Conservation (phyloP, 1,140 invertebrate species). For the Drosophila malerkotliana region DNA sequence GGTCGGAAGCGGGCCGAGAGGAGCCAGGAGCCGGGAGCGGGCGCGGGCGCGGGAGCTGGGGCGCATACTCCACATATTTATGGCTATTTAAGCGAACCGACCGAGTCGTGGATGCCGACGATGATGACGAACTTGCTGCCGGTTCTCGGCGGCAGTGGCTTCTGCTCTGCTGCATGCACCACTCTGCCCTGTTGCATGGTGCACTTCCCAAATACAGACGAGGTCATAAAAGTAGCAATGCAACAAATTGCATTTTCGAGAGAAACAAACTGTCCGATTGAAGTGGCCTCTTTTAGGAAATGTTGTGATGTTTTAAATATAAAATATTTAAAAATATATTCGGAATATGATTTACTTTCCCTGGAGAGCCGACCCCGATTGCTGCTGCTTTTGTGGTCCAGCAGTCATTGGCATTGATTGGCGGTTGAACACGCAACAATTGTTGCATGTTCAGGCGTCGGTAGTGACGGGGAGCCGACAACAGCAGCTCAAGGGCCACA, state of each 20-base stretch:
- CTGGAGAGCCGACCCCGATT: background rate
- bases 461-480: constrained; percentile 43
- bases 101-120: constrained; percentile 59
- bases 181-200: constrained; percentile 7
- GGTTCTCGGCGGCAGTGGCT: constrained; percentile 22
- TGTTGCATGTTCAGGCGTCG: constrained; percentile 71
- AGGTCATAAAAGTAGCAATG: background rate
- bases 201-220: constrained; percentile 4
- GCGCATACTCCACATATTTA: constrained; percentile 81
- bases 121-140: constrained; percentile 54
- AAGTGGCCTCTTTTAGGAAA: background rate
- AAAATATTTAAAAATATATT: no score
- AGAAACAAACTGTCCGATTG: background rate
- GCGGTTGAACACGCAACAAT: constrained; percentile 77
- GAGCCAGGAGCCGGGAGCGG: background rate
- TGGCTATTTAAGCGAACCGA: constrained; percentile 74
- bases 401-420: constrained; percentile 77
- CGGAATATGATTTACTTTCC: background rate
- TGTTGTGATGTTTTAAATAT: no score
- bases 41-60: constrained; percentile 30
- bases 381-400: constrained; percentile 28
- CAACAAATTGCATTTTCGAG: background rate
- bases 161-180: constrained; percentile 1
- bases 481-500: constrained; percentile 10
- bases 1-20: constrained; percentile 22